These are phyloP conservation scores for Drosophila antonietae DNA, from an alignment of 2,888 invertebrate genomes.

Conservation along the genomic window DNA sequence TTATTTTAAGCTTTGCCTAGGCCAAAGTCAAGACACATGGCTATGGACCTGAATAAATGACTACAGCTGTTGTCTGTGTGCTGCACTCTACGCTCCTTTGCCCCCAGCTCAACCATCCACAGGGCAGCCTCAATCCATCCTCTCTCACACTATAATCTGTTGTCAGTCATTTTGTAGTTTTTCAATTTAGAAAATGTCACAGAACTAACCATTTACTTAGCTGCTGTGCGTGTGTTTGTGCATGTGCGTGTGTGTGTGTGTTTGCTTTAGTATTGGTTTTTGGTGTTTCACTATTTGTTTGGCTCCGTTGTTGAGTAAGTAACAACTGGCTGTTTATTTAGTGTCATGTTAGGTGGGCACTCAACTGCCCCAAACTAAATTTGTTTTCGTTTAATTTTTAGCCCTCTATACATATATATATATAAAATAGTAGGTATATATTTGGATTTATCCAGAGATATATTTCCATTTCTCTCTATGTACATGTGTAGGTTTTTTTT, in stretches of 20 bases:
- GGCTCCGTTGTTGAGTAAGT: conserved; percentile 78
- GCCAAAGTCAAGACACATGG: conserved; percentile 54
- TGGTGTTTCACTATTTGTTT: conserved; percentile 67
- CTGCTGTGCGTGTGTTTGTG: conserved; percentile 20
- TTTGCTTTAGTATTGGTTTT: conserved; percentile 67
- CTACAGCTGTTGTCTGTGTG: conserved; percentile 36
- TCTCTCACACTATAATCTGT: conserved; percentile 63
- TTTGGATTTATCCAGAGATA: conserved; percentile 8
- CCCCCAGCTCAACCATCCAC: neutral
- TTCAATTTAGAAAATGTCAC: conserved; percentile 80
- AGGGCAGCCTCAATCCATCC: neutral
- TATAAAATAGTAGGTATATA: neutral
- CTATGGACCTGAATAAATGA: conserved; percentile 37
- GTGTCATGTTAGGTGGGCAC: conserved; percentile 69
- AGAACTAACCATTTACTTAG: conserved; percentile 76
- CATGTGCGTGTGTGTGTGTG: conserved; percentile 1
- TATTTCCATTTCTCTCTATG: neutral
- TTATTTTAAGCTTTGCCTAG: conserved; percentile 21
- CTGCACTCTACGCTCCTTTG: neutral
- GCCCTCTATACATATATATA: conserved; percentile 1
- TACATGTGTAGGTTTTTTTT: conserved; percentile 34
- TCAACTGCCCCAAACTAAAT: conserved; percentile 39
- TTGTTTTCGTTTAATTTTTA: conserved; percentile 70
- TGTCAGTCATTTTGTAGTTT: conserved; percentile 81
- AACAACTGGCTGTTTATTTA: conserved; percentile 79